Percentiles rank a stretch among this genome's conserved stretches.
Evolutionary conservation across 2,888 invertebrate genomes (phyloP).

Genomic region (Dynastes tityus): DNA sequence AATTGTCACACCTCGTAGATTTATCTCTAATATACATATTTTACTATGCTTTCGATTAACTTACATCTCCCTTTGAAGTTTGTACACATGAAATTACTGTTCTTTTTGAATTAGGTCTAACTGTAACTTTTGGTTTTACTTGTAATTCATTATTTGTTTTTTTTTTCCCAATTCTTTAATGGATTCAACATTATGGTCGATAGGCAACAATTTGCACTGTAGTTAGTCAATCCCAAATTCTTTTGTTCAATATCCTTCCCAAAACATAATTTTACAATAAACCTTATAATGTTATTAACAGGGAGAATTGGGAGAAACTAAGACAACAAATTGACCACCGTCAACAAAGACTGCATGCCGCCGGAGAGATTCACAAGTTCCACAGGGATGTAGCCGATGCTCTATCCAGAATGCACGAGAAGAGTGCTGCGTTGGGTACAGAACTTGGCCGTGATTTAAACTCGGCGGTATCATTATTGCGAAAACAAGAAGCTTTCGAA

Average conservation of each 20-base stretch:
- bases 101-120: too few relatives aligned
- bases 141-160: too few relatives aligned
- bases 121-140: too few relatives aligned
- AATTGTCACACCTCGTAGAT: too few relatives aligned
- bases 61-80: too few relatives aligned
- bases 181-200: too few relatives aligned
- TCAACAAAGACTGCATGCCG: slow-evolving; percentile 90
- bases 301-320: slow-evolving; percentile 90
- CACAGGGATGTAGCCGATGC: slow-evolving; percentile 96
- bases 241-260: not conserved
- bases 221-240: too few relatives aligned
- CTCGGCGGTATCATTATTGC: slow-evolving; percentile 85
- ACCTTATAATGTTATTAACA: slow-evolving; percentile 60
- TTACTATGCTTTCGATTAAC: too few relatives aligned
- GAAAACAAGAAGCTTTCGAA: slow-evolving; percentile 94
- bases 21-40: too few relatives aligned
- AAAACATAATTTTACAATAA: slow-evolving; percentile 11
- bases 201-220: too few relatives aligned
- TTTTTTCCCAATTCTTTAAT: too few relatives aligned
- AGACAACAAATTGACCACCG: slow-evolving; percentile 90
- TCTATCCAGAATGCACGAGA: slow-evolving; percentile 90
- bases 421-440: slow-evolving; percentile 87
- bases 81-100: too few relatives aligned
- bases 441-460: slow-evolving; percentile 88
- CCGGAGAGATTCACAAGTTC: slow-evolving; percentile 97